phyloP scores from a whole-genome alignment of 2,113 vertebrate genomes.

The Crotalus viridis region DNA sequence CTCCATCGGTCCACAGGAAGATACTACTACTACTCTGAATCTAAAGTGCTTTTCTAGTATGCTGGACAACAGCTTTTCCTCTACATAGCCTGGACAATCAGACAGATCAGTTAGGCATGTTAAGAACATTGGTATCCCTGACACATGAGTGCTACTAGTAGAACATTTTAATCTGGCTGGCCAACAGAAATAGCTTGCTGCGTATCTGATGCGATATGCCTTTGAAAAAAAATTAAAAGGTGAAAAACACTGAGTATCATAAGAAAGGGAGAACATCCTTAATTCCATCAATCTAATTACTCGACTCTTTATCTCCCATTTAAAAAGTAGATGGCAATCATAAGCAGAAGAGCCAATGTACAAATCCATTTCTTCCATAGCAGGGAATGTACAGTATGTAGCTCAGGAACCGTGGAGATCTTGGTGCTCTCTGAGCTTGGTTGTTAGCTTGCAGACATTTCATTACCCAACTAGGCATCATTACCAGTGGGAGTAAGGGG shows the following conservation, averaged over 20 bases:
- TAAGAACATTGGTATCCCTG: background rate
- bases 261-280: background rate
- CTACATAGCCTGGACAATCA: background rate
- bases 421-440: background rate
- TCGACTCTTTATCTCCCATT: background rate
- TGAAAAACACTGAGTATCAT: background rate
- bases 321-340: background rate
- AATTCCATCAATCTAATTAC: background rate
- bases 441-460: background rate
- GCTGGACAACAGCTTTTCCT: background rate
- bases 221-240: background rate
- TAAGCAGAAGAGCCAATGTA: background rate
- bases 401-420: background rate
- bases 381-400: background rate
- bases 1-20: too few species aligned
- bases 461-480: background rate
- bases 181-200: background rate
- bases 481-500: background rate
- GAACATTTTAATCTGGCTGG: background rate
- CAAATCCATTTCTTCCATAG: background rate
- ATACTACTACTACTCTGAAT: background rate
- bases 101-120: background rate
- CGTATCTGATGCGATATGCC: background rate
- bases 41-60: background rate
- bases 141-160: background rate